phyloP scores from a whole-genome alignment of 2,888 invertebrate genomes.

The Philhelius pedissequus region DNA sequence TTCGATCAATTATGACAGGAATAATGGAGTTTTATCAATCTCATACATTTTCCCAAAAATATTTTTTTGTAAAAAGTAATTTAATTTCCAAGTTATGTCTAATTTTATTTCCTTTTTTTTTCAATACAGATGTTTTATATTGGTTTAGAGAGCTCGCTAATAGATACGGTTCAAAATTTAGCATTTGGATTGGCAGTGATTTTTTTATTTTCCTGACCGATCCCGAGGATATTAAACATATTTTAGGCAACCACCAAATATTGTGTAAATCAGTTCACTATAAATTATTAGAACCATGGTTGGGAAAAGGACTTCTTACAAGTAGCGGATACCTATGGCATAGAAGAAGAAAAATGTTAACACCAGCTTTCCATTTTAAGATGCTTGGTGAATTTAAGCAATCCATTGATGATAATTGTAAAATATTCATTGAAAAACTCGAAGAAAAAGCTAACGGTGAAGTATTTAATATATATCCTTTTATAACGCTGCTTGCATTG shows the following conservation, averaged over 20 bases:
- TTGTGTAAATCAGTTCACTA: constrained; percentile 75
- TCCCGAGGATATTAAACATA: constrained; percentile 74
- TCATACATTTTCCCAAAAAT: too few species aligned
- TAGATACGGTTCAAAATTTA: constrained; percentile 74
- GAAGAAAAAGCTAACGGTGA: constrained; percentile 78
- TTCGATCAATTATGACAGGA: too few species aligned
- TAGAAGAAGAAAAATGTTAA: constrained; percentile 85
- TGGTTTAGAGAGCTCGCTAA: constrained; percentile 73
- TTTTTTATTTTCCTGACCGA: constrained; percentile 74
- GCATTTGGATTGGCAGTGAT: constrained; percentile 77
- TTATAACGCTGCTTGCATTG: constrained; percentile 79
- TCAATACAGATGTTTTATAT: constrained; percentile 73
- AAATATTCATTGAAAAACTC: constrained; percentile 79
- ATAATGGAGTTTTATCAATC: too few species aligned
- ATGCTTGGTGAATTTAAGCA: constrained; percentile 87
- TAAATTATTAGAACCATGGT: constrained; percentile 73
- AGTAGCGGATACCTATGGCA: constrained; percentile 82
- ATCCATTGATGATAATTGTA: constrained; percentile 84
- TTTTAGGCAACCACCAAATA: constrained; percentile 74
- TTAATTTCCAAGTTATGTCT: too few species aligned
- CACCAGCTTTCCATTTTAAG: constrained; percentile 90
- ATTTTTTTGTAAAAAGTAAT: too few species aligned
- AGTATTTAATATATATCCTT: constrained; percentile 82
- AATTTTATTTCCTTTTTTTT: neutral
- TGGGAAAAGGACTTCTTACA: constrained; percentile 76